A percentile compares a stretch with the other conserved stretches of the same genome.
Conservation (phyloP, 2,797 vertebrate species). For the Harpagifer antarcticus region DNA sequence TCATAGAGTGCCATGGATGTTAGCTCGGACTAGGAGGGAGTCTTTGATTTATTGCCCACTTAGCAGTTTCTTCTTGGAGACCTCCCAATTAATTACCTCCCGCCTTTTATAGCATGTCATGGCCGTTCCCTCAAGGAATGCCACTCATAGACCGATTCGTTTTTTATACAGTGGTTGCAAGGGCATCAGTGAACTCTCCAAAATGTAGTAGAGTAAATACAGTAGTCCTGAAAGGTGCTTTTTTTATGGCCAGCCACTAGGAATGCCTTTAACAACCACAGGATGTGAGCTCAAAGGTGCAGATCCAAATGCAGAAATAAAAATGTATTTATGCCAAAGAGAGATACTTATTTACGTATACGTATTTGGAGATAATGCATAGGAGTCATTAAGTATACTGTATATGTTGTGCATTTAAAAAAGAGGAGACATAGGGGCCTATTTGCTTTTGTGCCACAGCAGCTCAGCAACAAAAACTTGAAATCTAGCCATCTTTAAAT, state of each 20-base stretch:
- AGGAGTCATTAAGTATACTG: neutral
- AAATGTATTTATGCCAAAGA: neutral
- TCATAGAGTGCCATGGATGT: slow-evolving; percentile 35
- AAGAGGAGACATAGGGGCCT: neutral
- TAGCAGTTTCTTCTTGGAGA: slow-evolving; percentile 22
- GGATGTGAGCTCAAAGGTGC: neutral
- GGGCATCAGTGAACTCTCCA: slow-evolving; percentile 7
- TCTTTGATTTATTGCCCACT: slow-evolving; percentile 51
- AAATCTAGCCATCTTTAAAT: neutral
- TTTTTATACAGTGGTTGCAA: slow-evolving; percentile 24
- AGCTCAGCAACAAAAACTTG: neutral
- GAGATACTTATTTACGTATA: neutral
- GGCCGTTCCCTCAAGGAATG: slow-evolving; percentile 18
- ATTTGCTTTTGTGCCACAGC: neutral
- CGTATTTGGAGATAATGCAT: neutral
- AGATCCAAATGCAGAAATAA: neutral
- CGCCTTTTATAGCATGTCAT: slow-evolving; percentile 23
- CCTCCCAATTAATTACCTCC: slow-evolving; percentile 31
- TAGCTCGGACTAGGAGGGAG: slow-evolving; percentile 29
- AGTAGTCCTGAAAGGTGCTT: slow-evolving; percentile 10
- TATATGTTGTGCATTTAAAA: neutral
- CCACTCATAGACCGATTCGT: slow-evolving; percentile 13
- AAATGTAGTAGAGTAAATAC: neutral
- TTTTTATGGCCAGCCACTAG: neutral
- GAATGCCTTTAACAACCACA: neutral